Conservation (phyloP, 2,113 vertebrate genomes). For the Tragulus kanchil region DNA sequence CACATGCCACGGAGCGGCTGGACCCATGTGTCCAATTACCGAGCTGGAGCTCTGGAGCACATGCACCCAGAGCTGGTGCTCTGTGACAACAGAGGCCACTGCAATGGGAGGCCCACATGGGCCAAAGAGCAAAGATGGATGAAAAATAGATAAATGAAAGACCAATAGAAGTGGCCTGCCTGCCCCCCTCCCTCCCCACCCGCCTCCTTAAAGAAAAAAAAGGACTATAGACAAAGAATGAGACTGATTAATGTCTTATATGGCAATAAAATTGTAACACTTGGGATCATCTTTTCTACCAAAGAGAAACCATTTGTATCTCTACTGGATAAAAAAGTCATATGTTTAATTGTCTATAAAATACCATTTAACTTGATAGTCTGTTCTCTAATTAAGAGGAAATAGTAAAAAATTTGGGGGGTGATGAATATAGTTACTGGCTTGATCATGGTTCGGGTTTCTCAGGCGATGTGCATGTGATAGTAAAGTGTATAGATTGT, state of each 20-base stretch:
- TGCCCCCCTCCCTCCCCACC: too few species aligned
- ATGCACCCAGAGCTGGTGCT: too few species aligned
- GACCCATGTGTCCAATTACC: too few species aligned
- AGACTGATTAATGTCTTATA: conserved; percentile 8
- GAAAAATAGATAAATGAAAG: too few species aligned
- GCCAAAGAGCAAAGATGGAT: too few species aligned
- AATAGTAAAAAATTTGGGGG: not conserved
- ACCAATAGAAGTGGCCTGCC: too few species aligned
- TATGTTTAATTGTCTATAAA: conserved; percentile 16
- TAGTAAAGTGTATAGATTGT: not conserved
- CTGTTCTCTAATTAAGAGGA: not conserved
- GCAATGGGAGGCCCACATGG: too few species aligned
- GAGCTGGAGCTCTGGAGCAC: too few species aligned
- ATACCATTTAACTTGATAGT: not conserved
- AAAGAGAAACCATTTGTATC: conserved; percentile 49
- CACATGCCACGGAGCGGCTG: too few species aligned
- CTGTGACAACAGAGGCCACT: too few species aligned
- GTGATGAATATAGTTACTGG: not conserved
- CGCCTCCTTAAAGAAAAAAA: too few species aligned
- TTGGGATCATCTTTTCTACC: conserved; percentile 7
- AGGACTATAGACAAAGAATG: too few species aligned
- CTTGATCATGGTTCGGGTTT: not conserved
- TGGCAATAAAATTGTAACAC: not conserved
- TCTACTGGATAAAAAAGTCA: not conserved
- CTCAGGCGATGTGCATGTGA: not conserved